Percentiles rank a stretch among this genome's conserved stretches.
Conservation (phyloP, 2,797 vertebrate species). For the Pantherophis alleghaniensis region DNA sequence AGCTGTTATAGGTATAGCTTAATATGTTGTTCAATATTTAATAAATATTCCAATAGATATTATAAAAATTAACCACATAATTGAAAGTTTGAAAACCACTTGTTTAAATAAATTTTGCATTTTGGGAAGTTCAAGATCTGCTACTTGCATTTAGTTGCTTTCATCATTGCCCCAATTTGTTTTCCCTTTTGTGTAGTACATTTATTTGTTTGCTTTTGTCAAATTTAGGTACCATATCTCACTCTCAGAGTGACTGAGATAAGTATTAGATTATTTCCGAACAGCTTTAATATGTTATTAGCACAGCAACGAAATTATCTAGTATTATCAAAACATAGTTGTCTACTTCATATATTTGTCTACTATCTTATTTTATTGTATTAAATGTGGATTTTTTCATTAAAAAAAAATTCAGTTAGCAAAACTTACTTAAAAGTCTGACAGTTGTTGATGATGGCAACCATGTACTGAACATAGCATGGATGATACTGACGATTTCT, state of each 20-base stretch:
- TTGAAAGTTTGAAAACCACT: neutral
- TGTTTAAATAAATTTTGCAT: neutral
- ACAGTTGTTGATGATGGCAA: constrained; percentile 96
- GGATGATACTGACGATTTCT: constrained; percentile 87
- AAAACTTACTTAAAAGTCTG: constrained; percentile 91
- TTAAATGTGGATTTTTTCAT: neutral
- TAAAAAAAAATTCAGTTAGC: neutral
- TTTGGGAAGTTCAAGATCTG: neutral
- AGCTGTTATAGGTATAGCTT: neutral
- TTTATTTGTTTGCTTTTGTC: neutral
- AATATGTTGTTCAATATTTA: neutral
- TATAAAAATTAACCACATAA: neutral
- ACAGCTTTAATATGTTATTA: neutral
- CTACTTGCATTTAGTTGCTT: neutral
- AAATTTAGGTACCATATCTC: neutral
- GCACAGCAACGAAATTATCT: neutral
- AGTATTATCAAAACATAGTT: neutral
- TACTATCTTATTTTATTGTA: neutral
- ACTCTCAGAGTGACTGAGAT: too few species aligned
- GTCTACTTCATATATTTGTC: neutral
- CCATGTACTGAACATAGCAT: constrained; percentile 95
- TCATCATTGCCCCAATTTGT: neutral
- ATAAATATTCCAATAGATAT: neutral
- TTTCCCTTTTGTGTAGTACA: neutral
- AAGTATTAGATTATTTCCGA: too few species aligned